Evolutionary conservation across 2,888 invertebrate genomes (phyloP), one percentile per base, ranked within the genome.

Genomic region (Sycophila texana): DNA sequence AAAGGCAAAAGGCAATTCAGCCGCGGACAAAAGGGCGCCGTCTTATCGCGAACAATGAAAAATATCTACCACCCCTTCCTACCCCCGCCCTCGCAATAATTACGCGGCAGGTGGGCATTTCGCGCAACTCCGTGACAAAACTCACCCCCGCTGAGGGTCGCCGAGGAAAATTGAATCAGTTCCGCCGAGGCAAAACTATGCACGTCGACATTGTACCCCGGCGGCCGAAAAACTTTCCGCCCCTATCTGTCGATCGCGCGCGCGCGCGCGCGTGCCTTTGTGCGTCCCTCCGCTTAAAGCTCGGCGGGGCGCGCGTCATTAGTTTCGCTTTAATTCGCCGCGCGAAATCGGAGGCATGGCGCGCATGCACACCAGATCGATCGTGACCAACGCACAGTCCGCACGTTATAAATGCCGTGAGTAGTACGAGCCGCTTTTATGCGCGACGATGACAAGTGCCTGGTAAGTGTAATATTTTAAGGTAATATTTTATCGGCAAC

Each of bases 311-410:
- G 57, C 47, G 51, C 14, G 18, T 70, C 71, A 58, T 77, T 77
- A 63, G 47, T 75, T 71, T 49, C 51, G 51, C 71, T 58, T 71
- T 77, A 77, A 77, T 77, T 77, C 63, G 39, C 70, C 70, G 63
- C 58, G 55, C 14, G 18, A 63, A 30, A 39, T 49, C 51, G 26
- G 18, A 55, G n/a, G 4, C 26, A 10, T 7, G 49, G 51, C 22
- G 26, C 61, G 14, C 51, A 76, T 39, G 63, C 55, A 7, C 22
- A 22, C 22, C 3, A 26, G 26, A 73, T 63, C 51, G 72, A 51
- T 60, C 14, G 1, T 3, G 3, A 14, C 51, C 14, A 49, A 13
- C 49, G 71, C 18, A 1, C 18, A 1, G 26, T 26, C 26, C 26
- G 60, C 51, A n/a, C 39, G 39, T 10, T 39, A 39, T 39, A n/a